These are phyloP conservation scores for Scaptomyza caliginosa DNA, from an alignment of 2,888 invertebrate species.

Conservation along the genomic window DNA sequence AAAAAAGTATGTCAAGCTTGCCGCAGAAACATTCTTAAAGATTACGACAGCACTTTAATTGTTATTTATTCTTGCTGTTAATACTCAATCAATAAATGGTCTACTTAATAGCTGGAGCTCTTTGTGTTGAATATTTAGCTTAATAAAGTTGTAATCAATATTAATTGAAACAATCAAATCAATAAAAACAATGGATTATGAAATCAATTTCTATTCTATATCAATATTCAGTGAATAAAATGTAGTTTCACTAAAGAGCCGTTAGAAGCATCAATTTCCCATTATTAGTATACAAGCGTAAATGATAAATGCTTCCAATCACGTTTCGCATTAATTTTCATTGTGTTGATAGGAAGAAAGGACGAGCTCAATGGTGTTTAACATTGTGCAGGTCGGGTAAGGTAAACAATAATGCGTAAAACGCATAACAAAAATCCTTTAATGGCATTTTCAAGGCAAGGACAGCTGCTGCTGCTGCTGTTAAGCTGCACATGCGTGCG, in stretches of 20 bases:
- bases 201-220: neutral
- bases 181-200: slow-evolving; percentile 10
- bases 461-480: slow-evolving; percentile 45
- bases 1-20: slow-evolving; percentile 17
- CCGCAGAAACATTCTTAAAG: slow-evolving; percentile 7
- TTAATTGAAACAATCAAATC: slow-evolving; percentile 4
- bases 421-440: slow-evolving; percentile 24
- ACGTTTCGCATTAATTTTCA: neutral
- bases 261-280: too few species aligned
- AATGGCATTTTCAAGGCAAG: slow-evolving; percentile 26
- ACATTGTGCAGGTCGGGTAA: slow-evolving; percentile 56
- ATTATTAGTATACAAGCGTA: neutral
- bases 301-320: neutral
- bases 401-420: slow-evolving; percentile 43
- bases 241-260: too few species aligned
- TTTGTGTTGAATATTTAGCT: neutral
- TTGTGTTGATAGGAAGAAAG: neutral
- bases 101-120: slow-evolving; percentile 19
- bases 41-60: slow-evolving; percentile 14
- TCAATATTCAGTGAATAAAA: too few species aligned
- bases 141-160: slow-evolving; percentile 8
- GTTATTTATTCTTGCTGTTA: neutral
- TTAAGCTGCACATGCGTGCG: slow-evolving; percentile 58
- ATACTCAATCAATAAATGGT: slow-evolving; percentile 15
- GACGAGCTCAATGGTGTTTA: slow-evolving; percentile 1